Percentiles rank a stretch among this genome's conserved stretches.
Evolutionary conservation across 2,797 vertebrate genomes (phyloP).

Genomic region (Dermochelys coriacea): DNA sequence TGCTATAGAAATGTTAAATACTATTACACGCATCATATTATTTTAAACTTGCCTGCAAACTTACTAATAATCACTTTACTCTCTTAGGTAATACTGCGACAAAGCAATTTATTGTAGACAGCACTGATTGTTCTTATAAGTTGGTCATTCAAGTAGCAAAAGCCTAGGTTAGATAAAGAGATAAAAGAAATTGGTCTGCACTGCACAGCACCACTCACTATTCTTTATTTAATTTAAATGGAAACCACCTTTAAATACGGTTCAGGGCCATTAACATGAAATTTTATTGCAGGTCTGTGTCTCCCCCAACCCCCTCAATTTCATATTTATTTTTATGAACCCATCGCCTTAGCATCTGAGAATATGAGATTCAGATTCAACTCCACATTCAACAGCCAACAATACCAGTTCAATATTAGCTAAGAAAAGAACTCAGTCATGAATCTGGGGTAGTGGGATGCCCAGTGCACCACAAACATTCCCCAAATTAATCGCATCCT

Average conservation of each 20-base stretch:
- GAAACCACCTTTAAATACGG: accelerated
- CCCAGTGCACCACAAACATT: neutral
- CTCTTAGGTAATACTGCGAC: neutral
- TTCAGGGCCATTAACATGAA: accelerated
- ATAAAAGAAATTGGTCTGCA: neutral
- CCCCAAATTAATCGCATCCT: neutral
- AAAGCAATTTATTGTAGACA: neutral
- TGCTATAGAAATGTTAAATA: neutral
- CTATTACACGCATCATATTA: neutral
- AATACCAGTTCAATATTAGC: neutral
- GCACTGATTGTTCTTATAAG: neutral
- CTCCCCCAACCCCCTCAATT: accelerated
- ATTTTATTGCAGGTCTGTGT: accelerated
- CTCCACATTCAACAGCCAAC: accelerated
- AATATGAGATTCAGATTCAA: accelerated
- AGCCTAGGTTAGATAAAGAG: neutral
- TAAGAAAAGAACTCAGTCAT: neutral
- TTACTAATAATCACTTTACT: neutral
- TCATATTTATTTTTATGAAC: neutral
- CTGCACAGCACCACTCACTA: accelerated
- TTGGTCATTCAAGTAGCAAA: neutral
- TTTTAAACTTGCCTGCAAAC: neutral
- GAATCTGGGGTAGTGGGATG: neutral
- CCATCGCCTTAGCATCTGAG: neutral
- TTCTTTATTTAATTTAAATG: neutral